Evolutionary conservation across 2,797 vertebrate genomes (phyloP).

Genomic region (Melanotaenia nigrans): DNA sequence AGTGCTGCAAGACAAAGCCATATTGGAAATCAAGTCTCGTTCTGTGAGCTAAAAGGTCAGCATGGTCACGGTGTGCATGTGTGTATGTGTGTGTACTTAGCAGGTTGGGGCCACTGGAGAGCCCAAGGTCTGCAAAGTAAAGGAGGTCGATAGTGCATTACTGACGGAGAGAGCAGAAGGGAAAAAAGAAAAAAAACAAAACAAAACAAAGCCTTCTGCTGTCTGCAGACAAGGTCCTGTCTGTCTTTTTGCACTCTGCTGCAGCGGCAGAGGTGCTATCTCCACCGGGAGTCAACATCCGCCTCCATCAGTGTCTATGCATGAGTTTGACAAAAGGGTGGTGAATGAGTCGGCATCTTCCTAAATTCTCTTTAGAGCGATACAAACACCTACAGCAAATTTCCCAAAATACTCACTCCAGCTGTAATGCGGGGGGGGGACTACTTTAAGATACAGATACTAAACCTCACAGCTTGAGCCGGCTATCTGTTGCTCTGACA

Average conservation of each 20-base stretch:
- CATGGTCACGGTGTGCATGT: conserved; percentile 57
- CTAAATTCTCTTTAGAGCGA: conserved; percentile 26
- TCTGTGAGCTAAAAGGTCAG: conserved; percentile 76
- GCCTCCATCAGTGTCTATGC: conserved; percentile 14
- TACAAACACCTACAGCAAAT: conserved; percentile 36
- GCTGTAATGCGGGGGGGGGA: neutral
- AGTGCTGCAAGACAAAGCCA: conserved; percentile 70
- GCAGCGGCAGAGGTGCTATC: conserved; percentile 39
- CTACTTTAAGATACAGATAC: neutral
- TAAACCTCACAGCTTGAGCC: conserved; percentile 24
- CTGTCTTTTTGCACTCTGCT: conserved; percentile 49
- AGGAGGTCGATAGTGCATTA: conserved; percentile 80
- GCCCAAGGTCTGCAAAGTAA: conserved; percentile 72
- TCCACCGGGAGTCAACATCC: conserved; percentile 50
- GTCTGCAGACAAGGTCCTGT: conserved; percentile 39
- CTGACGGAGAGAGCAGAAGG: conserved; percentile 27
- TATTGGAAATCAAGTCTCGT: conserved; percentile 80
- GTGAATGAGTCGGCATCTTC: conserved; percentile 28
- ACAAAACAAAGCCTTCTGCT: conserved; percentile 2
- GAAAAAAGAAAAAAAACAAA: neutral
- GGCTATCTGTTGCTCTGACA: conserved; percentile 18
- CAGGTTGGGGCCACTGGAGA: conserved; percentile 73
- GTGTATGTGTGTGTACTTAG: conserved; percentile 64
- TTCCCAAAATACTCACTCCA: conserved; percentile 25
- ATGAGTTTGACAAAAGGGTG: conserved; percentile 22